Percentiles rank a stretch among this genome's conserved stretches.
These are phyloP conservation scores for Leucopsar rothschildi DNA, from an alignment of 2,113 vertebrate genomes.

Conservation along the genomic window DNA sequence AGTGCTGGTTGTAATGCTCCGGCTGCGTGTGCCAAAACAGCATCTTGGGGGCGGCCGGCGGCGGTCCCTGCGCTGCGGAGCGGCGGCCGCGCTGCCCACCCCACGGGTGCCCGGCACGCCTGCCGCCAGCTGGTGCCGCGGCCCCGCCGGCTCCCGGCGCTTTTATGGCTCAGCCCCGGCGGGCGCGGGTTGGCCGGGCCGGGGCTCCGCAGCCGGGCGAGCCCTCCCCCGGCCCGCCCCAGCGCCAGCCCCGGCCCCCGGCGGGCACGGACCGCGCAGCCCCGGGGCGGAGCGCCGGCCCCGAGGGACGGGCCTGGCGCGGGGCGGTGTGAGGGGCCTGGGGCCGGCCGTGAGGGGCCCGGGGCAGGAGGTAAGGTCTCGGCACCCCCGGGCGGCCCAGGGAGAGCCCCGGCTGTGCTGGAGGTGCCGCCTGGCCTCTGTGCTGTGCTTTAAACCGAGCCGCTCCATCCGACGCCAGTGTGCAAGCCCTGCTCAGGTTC, in stretches of 20 bases:
- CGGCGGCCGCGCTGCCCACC: background rate
- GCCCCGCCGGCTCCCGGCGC: background rate
- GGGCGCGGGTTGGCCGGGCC: conserved; percentile 7
- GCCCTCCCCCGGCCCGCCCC: background rate
- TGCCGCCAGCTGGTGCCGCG: background rate
- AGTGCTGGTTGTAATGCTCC: conserved; percentile 88
- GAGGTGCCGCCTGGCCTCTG: fast-evolving
- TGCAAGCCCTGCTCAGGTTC: background rate
- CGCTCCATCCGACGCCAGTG: background rate
- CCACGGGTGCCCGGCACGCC: background rate
- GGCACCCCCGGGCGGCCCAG: fast-evolving
- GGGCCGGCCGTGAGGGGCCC: too few species aligned
- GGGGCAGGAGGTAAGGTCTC: fast-evolving
- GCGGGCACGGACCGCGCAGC: background rate
- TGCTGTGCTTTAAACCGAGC: fast-evolving
- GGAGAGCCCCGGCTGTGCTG: fast-evolving
- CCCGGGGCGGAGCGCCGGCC: background rate
- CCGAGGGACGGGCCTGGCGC: background rate
- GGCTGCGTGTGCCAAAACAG: conserved; percentile 91
- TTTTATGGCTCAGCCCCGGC: conserved; percentile 62
- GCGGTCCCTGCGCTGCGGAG: background rate
- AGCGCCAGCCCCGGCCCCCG: background rate
- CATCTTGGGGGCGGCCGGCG: conserved; percentile 68
- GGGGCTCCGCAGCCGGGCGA: background rate
- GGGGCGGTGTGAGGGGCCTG: background rate